Evolutionary conservation across 1,140 invertebrate genomes (phyloP).

Genomic region (Aphis craccivora): DNA sequence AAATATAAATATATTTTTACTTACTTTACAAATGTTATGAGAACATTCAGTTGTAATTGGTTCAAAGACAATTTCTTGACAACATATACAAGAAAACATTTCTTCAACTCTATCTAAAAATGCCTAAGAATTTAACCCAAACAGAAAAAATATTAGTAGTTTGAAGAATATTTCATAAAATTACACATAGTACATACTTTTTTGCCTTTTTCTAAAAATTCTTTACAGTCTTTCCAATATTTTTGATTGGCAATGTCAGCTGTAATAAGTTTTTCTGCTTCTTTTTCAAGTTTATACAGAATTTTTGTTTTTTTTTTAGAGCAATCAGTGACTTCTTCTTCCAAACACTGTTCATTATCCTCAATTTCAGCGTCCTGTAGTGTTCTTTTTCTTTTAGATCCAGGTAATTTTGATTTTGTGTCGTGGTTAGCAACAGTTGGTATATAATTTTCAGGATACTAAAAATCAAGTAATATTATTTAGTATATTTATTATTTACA

Average conservation of each 20-base stretch:
- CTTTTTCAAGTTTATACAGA: conserved; percentile 65
- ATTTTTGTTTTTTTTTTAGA: conserved; percentile 66
- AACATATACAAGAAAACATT: conserved; percentile 80
- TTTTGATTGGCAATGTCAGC: conserved; percentile 72
- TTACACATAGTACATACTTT: conserved; percentile 64
- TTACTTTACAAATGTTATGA: conserved; percentile 81
- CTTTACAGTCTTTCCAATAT: conserved; percentile 73
- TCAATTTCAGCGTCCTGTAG: conserved; percentile 5
- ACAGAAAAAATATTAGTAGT: conserved; percentile 22
- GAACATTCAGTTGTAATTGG: conserved; percentile 78
- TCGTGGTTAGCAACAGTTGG: conserved; percentile 67
- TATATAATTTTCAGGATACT: conserved; percentile 78
- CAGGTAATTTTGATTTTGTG: conserved; percentile 41
- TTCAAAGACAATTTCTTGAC: conserved; percentile 76
- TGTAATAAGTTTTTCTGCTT: conserved; percentile 68
- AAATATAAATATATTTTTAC: conserved; percentile 59
- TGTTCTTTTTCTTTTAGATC: conserved; percentile 38
- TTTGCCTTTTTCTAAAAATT: conserved; percentile 66
- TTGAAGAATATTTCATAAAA: not conserved
- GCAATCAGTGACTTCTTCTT: not conserved
- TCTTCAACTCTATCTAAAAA: conserved; percentile 74
- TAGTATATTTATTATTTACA: conserved; percentile 8
- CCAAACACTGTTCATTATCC: conserved; percentile 8
- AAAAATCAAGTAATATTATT: conserved; percentile 35
- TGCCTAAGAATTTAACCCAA: conserved; percentile 65